phyloP scores from a whole-genome alignment of 2,888 invertebrate species.

The Apoda limacodes region DNA sequence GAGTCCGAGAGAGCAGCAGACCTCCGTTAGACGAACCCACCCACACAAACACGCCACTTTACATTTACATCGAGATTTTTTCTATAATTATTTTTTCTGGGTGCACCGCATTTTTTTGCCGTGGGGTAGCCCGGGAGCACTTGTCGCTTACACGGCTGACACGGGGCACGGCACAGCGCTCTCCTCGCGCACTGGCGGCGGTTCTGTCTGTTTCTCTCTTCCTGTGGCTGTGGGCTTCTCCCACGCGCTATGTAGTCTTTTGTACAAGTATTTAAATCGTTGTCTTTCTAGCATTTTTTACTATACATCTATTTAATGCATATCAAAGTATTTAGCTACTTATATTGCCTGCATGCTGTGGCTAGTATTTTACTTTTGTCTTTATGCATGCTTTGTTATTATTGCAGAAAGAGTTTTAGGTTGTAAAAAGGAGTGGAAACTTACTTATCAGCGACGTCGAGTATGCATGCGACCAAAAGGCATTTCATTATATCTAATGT shows the following conservation, averaged over 20 bases:
- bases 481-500: no score
- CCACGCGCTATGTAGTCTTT: conserved; percentile 51
- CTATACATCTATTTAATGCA: no score
- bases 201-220: conserved; percentile 71
- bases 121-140: conserved; percentile 48
- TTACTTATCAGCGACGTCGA: no score
- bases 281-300: no score
- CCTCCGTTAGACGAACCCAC: conserved; percentile 65
- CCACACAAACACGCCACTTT: conserved; percentile 58
- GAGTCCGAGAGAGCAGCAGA: conserved; percentile 73
- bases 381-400: no score
- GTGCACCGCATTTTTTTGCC: conserved; percentile 46
- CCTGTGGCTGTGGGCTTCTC: conserved; percentile 67
- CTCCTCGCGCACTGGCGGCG: conserved; percentile 64
- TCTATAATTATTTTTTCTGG: conserved; percentile 36
- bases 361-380: no score
- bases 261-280: no score
- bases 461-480: no score
- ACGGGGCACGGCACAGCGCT: conserved; percentile 51
- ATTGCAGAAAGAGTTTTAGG: no score
- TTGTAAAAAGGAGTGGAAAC: no score
- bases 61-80: conserved; percentile 33
- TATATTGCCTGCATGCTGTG: no score
- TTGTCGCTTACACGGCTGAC: conserved; percentile 56
- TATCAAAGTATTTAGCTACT: no score